phyloP scores from a whole-genome alignment of 2,113 vertebrate species.

The Columba janthina region DNA sequence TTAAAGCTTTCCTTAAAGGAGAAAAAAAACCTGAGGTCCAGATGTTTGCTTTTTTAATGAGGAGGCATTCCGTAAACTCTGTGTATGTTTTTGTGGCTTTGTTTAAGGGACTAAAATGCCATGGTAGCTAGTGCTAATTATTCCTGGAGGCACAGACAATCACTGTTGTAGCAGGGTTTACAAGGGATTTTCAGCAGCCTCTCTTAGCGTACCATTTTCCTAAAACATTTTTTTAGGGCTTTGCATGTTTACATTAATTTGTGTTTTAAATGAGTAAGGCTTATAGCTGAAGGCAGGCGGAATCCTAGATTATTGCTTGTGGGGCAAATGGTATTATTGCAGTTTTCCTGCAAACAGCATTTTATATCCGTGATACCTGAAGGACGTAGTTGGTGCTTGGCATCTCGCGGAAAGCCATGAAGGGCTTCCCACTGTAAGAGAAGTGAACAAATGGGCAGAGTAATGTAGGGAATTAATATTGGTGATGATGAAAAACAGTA shows the following conservation, averaged over 20 bases:
- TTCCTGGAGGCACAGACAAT: neutral
- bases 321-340: neutral
- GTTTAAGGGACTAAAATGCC: neutral
- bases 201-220: neutral
- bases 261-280: neutral
- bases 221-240: neutral
- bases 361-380: neutral
- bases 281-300: neutral
- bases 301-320: neutral
- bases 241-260: neutral
- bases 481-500: neutral
- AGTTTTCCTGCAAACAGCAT: neutral
- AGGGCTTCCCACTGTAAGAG: neutral
- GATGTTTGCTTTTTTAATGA: neutral
- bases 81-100: neutral
- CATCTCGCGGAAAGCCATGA: neutral
- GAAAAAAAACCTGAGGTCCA: accelerated
- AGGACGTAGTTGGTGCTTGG: neutral
- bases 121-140: neutral
- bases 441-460: neutral
- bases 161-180: neutral
- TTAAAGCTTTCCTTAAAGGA: neutral
- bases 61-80: neutral
- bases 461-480: neutral
- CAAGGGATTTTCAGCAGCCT: neutral